Base-by-base conservation (phyloP, 2,888 invertebrate genomes). In the Drosophila limbata region DNA sequence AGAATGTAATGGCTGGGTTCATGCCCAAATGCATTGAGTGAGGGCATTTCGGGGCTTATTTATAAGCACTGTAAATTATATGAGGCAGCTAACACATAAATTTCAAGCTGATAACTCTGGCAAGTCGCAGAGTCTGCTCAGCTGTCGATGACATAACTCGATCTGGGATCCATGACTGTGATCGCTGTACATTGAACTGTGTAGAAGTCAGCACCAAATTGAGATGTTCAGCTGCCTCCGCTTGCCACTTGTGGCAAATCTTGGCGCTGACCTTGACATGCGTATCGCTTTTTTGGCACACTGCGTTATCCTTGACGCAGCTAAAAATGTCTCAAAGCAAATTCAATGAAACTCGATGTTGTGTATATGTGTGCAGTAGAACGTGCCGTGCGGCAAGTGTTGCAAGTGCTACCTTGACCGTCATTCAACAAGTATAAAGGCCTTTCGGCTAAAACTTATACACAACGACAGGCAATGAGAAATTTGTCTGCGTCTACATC, bases 241-340 rank as follows among this genome's bases (percentile, higher is more conserved):
- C 56, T 13, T 39, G 80, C 80, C 60, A 59, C 69, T 65, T 59
- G 76, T 48, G 76, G 80, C 77, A 48, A 69, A 59, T 76, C 65
- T 63, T 67, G 81, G 40, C 37, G 80, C 56, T 70, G 80, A 71
- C 81, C 65, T 77, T 81, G 68, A 70, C 82, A 68, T 60, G 68
- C 51, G 85, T 42, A 57, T 53, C 65, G 55, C 70, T 70, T 79
- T 70, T 79, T 85, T 87, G 90, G 90, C 86, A 88, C 76, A 68
- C 69, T 61, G 60, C 66, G 72, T 78, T 81, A 84, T 90, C 87
- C 87, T 87, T 87, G 90, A 44, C 45, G 37, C 13, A 57, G 69
- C 89, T 89, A 89, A 84, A 88, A 86, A 76, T 81, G 90, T 84
- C 87, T 81, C 77, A 72, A 71, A 79, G 63, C 35, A 33, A 61